phyloP scores from a whole-genome alignment of 2,888 invertebrate genomes.

The Acronicta leporina region DNA sequence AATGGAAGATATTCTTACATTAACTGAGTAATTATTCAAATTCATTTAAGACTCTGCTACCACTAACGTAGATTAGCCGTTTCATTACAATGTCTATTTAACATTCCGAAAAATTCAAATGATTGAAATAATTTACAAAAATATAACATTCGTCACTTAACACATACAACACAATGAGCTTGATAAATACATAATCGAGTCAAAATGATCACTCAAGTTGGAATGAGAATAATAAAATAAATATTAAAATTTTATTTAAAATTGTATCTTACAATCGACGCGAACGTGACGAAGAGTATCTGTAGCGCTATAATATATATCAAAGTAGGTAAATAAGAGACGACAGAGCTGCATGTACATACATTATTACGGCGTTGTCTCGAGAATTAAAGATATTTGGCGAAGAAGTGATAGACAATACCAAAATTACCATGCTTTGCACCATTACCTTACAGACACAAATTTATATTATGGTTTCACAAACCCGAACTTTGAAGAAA shows the following conservation, averaged over 20 bases:
- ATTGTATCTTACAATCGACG: constrained; percentile 56
- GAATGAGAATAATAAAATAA: constrained; percentile 82
- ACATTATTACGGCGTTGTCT: constrained; percentile 51
- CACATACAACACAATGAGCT: constrained; percentile 79
- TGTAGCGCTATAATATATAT: constrained; percentile 38
- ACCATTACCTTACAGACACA: constrained; percentile 78
- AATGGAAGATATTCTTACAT: constrained; percentile 55
- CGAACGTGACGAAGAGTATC: constrained; percentile 38
- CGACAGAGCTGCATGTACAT: constrained; percentile 55
- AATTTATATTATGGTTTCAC: constrained; percentile 69
- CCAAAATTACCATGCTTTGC: constrained; percentile 73
- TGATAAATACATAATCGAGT: constrained; percentile 69
- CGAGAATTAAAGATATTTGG: constrained; percentile 52
- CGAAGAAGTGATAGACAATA: constrained; percentile 62
- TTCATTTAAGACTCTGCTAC: constrained; percentile 53
- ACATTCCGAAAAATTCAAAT: constrained; percentile 68
- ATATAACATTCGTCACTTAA: constrained; percentile 79
- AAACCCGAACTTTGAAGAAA: constrained; percentile 63
- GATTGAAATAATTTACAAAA: constrained; percentile 83
- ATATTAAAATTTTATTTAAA: constrained; percentile 65
- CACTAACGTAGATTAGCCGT: constrained; percentile 73
- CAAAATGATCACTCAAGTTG: constrained; percentile 78
- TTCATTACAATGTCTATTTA: constrained; percentile 61
- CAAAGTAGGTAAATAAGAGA: constrained; percentile 27
- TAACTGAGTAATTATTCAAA: constrained; percentile 49